A percentile compares a stretch with the other conserved stretches of the same genome.
Conservation (phyloP, 2,797 vertebrate genomes). For the Sorex maritimensis region DNA sequence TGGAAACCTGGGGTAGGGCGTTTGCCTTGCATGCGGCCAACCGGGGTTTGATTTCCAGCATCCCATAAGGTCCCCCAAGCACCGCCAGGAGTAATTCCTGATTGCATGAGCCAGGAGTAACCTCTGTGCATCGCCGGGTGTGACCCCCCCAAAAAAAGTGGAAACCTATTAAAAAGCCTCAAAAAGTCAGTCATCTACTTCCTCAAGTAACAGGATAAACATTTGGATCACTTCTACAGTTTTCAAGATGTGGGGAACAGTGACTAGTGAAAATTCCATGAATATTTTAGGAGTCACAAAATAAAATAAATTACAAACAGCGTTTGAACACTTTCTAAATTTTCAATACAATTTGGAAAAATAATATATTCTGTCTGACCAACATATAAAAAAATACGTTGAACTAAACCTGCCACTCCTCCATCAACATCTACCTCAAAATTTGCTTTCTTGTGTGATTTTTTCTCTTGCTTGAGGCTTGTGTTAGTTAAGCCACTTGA, state of each 20-base stretch:
- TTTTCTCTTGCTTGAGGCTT: constrained; percentile 41
- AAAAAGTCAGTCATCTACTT: constrained; percentile 55
- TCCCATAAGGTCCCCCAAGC: no score
- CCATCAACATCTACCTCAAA: background rate
- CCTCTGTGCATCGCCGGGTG: no score
- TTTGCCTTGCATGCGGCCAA: no score
- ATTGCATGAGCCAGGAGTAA: no score
- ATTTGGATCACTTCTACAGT: constrained; percentile 20
- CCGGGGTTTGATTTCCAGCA: no score
- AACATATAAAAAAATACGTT: constrained; percentile 9
- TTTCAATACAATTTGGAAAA: constrained; percentile 29
- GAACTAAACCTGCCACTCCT: background rate
- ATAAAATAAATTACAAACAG: constrained; percentile 18
- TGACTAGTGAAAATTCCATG: constrained; percentile 28
- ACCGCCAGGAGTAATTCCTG: no score
- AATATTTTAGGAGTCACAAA: constrained; percentile 9
- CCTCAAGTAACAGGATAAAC: constrained; percentile 73
- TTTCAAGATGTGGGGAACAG: constrained; percentile 65
- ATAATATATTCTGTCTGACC: constrained; percentile 1
- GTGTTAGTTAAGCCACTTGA: background rate
- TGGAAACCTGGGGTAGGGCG: background rate
- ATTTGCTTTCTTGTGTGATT: constrained; percentile 22
- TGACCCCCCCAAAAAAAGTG: no score
- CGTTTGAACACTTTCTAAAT: background rate
- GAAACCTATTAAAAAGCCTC: constrained; percentile 23